Conservation (phyloP, 2,888 invertebrate genomes). For the Thyatira batis region DNA sequence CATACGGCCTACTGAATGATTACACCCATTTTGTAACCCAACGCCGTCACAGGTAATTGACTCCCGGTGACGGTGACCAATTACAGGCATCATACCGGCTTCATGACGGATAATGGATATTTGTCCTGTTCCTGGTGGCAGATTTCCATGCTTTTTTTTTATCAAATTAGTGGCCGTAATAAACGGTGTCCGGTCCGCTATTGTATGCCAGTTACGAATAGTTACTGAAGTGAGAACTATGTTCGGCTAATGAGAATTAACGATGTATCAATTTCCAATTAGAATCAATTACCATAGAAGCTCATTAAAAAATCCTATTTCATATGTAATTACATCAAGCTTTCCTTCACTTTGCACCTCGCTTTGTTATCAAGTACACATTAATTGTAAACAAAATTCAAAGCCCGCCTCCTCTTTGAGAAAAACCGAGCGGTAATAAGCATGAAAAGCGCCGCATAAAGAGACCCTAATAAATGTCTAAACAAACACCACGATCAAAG, state of each 20-base stretch:
- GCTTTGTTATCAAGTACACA: neutral
- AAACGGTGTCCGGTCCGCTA: too few relatives aligned
- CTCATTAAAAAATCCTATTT: neutral
- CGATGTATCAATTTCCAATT: neutral
- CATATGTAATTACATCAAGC: neutral
- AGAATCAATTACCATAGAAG: conserved; percentile 5
- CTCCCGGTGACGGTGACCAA: conserved; percentile 11
- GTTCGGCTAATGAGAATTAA: too few relatives aligned
- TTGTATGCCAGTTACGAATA: neutral
- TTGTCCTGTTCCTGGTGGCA: conserved; percentile 9
- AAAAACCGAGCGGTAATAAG: conserved; percentile 34
- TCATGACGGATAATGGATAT: conserved; percentile 22
- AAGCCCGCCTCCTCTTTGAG: conserved; percentile 28
- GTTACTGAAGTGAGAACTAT: neutral
- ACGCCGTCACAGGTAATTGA: conserved; percentile 15
- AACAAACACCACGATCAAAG: conserved; percentile 68
- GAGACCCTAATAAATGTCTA: conserved; percentile 62
- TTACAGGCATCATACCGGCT: conserved; percentile 13
- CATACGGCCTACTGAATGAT: conserved; percentile 27
- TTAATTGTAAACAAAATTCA: conserved; percentile 25
- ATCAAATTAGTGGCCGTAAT: neutral
- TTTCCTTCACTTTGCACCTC: neutral
- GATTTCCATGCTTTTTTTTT: neutral
- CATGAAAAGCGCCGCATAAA: conserved; percentile 46
- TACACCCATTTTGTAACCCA: conserved; percentile 14